phyloP scores from a whole-genome alignment of 2,113 vertebrate species.

The Elanoides forficatus region DNA sequence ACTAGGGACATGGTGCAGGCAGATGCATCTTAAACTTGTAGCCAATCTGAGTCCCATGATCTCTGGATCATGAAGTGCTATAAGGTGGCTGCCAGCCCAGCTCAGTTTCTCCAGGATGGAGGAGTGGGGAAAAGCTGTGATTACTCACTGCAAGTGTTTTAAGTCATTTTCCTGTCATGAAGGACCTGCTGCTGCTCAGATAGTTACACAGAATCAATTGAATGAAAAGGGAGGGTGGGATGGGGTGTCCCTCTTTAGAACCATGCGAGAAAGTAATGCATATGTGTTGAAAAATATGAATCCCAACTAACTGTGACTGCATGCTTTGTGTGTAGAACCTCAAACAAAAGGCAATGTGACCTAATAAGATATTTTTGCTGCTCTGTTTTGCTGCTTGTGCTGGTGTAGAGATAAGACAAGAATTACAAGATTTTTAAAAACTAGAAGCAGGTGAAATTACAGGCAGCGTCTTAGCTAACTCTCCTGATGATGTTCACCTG shows the following conservation, averaged over 20 bases:
- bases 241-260: neutral
- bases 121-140: neutral
- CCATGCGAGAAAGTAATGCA: neutral
- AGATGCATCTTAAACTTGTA: neutral
- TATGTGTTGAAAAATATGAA: neutral
- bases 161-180: neutral
- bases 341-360: neutral
- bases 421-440: neutral
- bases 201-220: neutral
- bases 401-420: neutral
- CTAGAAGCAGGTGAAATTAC: neutral
- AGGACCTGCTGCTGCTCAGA: neutral
- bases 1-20: neutral
- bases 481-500: neutral
- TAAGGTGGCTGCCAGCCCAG: neutral
- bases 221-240: neutral
- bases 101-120: neutral
- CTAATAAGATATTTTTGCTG: neutral
- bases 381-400: neutral
- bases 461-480: neutral
- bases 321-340: neutral
- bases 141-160: neutral
- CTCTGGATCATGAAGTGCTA: neutral
- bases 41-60: neutral
- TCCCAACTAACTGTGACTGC: neutral